Evolutionary conservation across 35 echinoderm and acorn worm species (phyloP).

Genomic region (Strongylocentrotus purpuratus): DNA sequence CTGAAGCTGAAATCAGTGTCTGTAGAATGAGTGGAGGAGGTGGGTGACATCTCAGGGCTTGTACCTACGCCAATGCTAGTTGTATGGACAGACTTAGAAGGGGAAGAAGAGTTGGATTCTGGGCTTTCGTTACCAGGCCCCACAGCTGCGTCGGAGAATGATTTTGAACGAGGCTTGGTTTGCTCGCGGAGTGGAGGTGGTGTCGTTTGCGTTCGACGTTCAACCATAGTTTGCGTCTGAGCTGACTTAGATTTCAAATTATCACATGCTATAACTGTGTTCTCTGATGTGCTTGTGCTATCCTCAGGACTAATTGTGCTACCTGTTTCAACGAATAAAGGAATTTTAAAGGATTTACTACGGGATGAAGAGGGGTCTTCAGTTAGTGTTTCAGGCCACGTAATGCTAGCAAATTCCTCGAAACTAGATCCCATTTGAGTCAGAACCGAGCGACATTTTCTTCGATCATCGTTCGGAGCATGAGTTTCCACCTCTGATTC

Average conservation of each 20-base stretch:
- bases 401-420: conserved; percentile 57
- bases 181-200: conserved; percentile 17
- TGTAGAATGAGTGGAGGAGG: conserved; percentile 65
- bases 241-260: neutral
- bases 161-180: neutral
- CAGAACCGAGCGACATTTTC: conserved; percentile 51
- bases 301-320: conserved; percentile 33
- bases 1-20: conserved; percentile 59
- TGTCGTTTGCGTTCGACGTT: conserved; percentile 27
- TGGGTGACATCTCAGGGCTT: conserved; percentile 69
- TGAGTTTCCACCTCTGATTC: conserved; percentile 45
- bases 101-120: conserved; percentile 39
- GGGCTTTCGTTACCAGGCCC: conserved; percentile 57
- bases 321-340: neutral
- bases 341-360: neutral
- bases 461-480: conserved; percentile 42
- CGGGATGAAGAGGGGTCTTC: neutral
- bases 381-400: neutral
- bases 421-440: conserved; percentile 66
- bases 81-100: conserved; percentile 46
- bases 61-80: conserved; percentile 69
- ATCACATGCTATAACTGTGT: conserved; percentile 23
- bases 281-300: conserved; percentile 45
- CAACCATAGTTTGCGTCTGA: conserved; percentile 22
- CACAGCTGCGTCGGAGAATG: conserved; percentile 59